phyloP scores from a whole-genome alignment of 2,113 vertebrate species.

The Ammodytes marinus region DNA sequence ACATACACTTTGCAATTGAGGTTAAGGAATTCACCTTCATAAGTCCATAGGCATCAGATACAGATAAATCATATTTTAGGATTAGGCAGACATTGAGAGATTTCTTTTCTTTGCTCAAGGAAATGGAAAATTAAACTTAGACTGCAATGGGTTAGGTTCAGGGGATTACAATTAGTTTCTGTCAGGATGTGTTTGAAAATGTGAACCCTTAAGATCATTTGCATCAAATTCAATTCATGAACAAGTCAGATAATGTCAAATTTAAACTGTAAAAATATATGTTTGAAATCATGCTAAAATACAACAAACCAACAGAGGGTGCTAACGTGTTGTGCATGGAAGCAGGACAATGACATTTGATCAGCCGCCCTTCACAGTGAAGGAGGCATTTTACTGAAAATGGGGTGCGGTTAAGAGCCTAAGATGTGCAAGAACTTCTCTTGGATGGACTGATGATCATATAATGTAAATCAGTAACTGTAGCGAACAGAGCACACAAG shows the following conservation, averaged over 20 bases:
- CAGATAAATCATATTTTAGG: slow-evolving; percentile 50
- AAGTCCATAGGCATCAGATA: slow-evolving; percentile 59
- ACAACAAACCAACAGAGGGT: slow-evolving; percentile 60
- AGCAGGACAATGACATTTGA: slow-evolving; percentile 54
- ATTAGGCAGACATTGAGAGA: slow-evolving; percentile 21
- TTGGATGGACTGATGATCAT: slow-evolving; percentile 45
- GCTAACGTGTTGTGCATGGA: slow-evolving; percentile 65
- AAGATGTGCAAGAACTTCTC: slow-evolving; percentile 51
- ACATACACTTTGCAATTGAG: slow-evolving; percentile 67
- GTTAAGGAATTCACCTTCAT: slow-evolving; percentile 64
- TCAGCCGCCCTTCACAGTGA: slow-evolving; percentile 55
- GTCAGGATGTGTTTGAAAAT: slow-evolving; percentile 45
- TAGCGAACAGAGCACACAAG: not conserved
- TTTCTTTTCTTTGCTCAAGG: slow-evolving; percentile 44
- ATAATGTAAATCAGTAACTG: slow-evolving; percentile 54
- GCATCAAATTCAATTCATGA: slow-evolving; percentile 16
- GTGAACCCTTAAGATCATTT: slow-evolving; percentile 26
- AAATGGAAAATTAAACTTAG: slow-evolving; percentile 58
- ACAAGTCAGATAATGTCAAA: not conserved
- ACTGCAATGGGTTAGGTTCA: slow-evolving; percentile 42
- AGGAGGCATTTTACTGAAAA: slow-evolving; percentile 70
- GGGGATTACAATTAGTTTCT: slow-evolving; percentile 38
- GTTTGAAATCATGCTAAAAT: not conserved
- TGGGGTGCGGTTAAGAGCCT: slow-evolving; percentile 60
- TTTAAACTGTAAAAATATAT: not conserved